Base-by-base conservation (phyloP, 2,113 vertebrate genomes). In the Clarias batrachus region DNA sequence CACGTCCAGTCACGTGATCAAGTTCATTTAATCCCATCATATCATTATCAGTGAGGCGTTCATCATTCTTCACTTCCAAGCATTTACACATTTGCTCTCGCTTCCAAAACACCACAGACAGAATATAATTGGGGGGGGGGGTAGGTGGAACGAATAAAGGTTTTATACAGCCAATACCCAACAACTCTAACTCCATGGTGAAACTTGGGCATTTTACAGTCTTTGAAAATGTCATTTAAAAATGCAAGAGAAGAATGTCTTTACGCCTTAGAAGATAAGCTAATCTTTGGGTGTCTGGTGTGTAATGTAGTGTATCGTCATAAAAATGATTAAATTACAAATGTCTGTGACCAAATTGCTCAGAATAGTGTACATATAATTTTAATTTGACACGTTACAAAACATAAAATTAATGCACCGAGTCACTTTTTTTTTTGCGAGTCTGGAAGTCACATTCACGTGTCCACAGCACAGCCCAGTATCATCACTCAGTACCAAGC, bases 1-100 rank as follows among this genome's bases (percentile, higher is more conserved):
- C 48, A 0, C 59, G 27, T 79, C 63, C 81, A 82, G 33, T 74
- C 60, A 87, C 81, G 81, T 84, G 88, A 89, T 78, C 85, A 73
- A 86, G 87, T 84, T 88, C 27, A 88, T 89, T 88, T 85, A 88
- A 87, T 87, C 82, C 82, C 88, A 84, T 88, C 86, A 76, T 89
- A 88, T 84, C 87, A 81, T 83, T 81, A 89, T 91, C 83, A 88
- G 25, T 73, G 68, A 81, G 74, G 74, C 86, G 84, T 89, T 87
- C 79, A 78, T 89, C 86, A 86, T 86, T 87, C 82, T 87, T 89
- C 85, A 87, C 82, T 80, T 60, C 78, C 74, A 52, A 71, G 82
- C 76, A 84, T 85, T 83, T 59, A 71, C 73, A 41, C 76, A 30
- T 52, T 88, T 88, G 62, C 87, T 88, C 66, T 65, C 78, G 70